Evolutionary conservation across 2,888 invertebrate genomes (phyloP), one percentile per base, ranked within the genome.

Genomic region (Petrolisthes manimaculis): DNA sequence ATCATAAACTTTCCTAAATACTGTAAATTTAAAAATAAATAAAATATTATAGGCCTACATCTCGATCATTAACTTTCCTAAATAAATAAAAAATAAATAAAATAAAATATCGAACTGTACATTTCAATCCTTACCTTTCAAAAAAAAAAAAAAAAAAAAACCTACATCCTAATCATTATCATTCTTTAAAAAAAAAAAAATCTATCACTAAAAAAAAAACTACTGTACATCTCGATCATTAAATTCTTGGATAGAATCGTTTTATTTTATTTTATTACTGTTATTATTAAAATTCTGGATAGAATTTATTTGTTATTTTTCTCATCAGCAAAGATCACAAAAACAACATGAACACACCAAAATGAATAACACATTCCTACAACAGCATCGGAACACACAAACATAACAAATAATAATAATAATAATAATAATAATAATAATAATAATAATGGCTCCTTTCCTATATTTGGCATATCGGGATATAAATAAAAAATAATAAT

Each of bases 381-480:
- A 37, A 37, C 37, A 1, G 37, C 37, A 37, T 37, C 1, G 2
- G 37, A 37, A 37, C 37, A 37, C 37, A 37, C 37, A 37, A 37
- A 37, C 24, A 21, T 4, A 12, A 83, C 37, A 9, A 54, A 18
- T 4, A 8, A 51, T 77, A 21, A 61, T 77, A 24, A 77, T 77
- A 56, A 37, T 37, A 37, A 37, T 37, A 37, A 37, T 37, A 37
- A 37, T 37, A 37, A 37, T 37, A 2, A 37, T 37, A 2, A 37
- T 37, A 37, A 37, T 37, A 37, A 37, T 37, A 37, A 37, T 77
- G 84, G 84, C 84, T 84, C 84, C 84, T 84, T 84, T 84, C 77
- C 84, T 77, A 61, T 56, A 61, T 37, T 37, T 37, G 37, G 37
- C 37, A 2, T 37, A 37, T 37, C 37, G 37, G 37, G 37, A 37